Evolutionary conservation across 2,888 invertebrate species (phyloP).

Genomic region (Zaprionus bogoriensis): DNA sequence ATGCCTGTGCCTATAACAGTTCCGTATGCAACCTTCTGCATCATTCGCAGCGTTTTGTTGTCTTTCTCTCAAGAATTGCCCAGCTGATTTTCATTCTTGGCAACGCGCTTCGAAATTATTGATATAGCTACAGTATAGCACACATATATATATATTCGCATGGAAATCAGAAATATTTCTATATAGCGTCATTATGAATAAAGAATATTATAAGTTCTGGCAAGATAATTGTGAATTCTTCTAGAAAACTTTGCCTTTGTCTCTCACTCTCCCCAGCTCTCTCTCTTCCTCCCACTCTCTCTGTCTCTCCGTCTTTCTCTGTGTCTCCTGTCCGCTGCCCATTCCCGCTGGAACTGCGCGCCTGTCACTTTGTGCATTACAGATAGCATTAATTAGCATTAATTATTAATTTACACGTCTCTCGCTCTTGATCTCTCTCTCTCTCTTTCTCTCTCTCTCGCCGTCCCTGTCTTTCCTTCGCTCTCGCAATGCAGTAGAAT

Average conservation of each 20-base stretch:
- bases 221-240: conserved; percentile 9
- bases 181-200: no score
- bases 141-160: no score
- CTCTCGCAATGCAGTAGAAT: conserved; percentile 49
- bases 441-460: not conserved
- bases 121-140: no score
- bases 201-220: not conserved
- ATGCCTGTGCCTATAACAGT: no score
- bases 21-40: no score
- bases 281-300: not conserved
- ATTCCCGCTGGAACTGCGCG: conserved; percentile 11
- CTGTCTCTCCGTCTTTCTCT: not conserved
- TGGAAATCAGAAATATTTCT: no score
- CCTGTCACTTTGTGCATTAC: conserved; percentile 42
- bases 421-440: conserved; percentile 27
- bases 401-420: conserved; percentile 59
- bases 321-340: not conserved
- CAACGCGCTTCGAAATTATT: no score
- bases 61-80: no score
- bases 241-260: conserved; percentile 1
- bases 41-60: no score
- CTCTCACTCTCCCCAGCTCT: not conserved
- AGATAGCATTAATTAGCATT: conserved; percentile 56
- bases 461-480: no score
- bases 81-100: no score